Evolutionary conservation across 37 sponge, comb jelly and placozoan species (phyloP).

Genomic region (Lycopodina hypogea): DNA sequence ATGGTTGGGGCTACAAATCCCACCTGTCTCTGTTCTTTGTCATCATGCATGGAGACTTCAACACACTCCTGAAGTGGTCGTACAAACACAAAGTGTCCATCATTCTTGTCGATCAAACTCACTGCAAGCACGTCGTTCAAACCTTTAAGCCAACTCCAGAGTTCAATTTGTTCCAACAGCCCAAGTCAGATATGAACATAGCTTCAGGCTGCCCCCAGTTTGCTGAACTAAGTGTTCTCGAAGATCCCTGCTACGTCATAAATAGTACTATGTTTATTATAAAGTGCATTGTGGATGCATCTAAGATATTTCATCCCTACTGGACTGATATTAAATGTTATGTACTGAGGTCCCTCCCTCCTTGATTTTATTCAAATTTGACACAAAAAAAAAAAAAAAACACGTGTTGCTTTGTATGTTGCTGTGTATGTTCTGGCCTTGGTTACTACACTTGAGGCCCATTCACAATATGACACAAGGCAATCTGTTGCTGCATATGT

Average conservation of each 20-base stretch:
- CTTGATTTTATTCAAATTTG: too few species aligned
- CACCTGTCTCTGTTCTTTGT: slow-evolving; percentile 83
- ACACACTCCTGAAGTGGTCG: slow-evolving; percentile 75
- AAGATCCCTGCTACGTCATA: slow-evolving; percentile 49
- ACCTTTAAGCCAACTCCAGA: slow-evolving; percentile 72
- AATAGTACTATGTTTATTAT: slow-evolving; percentile 65
- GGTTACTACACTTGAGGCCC: too few species aligned
- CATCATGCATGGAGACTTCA: slow-evolving; percentile 81
- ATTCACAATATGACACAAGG: too few species aligned
- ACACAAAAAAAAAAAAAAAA: too few species aligned
- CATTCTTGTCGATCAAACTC: slow-evolving; percentile 71
- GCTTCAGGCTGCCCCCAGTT: slow-evolving; percentile 75
- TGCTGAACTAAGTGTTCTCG: slow-evolving; percentile 37
- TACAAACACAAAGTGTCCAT: slow-evolving; percentile 79
- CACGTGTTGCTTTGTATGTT: too few species aligned
- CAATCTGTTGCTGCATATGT: too few species aligned
- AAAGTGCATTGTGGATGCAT: slow-evolving; percentile 60
- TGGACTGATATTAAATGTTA: too few species aligned
- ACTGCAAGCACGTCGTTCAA: slow-evolving; percentile 70
- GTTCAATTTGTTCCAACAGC: slow-evolving; percentile 44
- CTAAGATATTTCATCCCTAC: slow-evolving; percentile 49
- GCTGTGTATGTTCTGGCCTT: too few species aligned
- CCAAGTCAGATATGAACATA: slow-evolving; percentile 57
- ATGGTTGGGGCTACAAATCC: slow-evolving; percentile 63
- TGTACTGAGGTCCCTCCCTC: too few species aligned